phyloP scores from a whole-genome alignment of 2,888 invertebrate species.

The Sarcophaga rosellei region DNA sequence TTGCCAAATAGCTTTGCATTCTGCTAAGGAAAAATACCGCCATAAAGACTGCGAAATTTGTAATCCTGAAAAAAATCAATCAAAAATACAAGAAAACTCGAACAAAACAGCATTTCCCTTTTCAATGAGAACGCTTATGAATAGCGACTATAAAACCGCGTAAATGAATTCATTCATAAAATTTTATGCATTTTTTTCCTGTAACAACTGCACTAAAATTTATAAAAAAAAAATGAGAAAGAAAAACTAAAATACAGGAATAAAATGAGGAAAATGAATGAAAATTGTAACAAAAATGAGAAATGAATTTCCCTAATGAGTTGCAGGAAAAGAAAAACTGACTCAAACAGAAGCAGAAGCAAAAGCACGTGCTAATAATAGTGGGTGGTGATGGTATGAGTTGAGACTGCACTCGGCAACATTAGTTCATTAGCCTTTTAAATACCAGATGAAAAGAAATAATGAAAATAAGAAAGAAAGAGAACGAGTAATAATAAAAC shows the following conservation, averaged over 20 bases:
- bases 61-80: no score
- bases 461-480: slow-evolving; percentile 38
- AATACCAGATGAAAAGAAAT: slow-evolving; percentile 22
- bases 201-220: no score
- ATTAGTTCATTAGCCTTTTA: slow-evolving; percentile 57
- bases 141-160: neutral
- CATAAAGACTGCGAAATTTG: no score
- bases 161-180: slow-evolving; percentile 22
- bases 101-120: no score
- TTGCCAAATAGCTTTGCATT: no score
- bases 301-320: slow-evolving; percentile 54
- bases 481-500: slow-evolving; percentile 11
- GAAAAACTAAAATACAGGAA: no score
- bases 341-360: neutral
- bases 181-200: neutral
- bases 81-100: no score
- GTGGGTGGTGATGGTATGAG: slow-evolving; percentile 21
- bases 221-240: no score
- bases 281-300: neutral
- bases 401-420: neutral
- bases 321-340: slow-evolving; percentile 8
- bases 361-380: slow-evolving; percentile 57
- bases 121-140: no score
- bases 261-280: neutral
- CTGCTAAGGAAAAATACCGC: no score